These are phyloP conservation scores for Catostomus latipinnis DNA, from an alignment of 2,797 vertebrate species.

Conservation along the genomic window DNA sequence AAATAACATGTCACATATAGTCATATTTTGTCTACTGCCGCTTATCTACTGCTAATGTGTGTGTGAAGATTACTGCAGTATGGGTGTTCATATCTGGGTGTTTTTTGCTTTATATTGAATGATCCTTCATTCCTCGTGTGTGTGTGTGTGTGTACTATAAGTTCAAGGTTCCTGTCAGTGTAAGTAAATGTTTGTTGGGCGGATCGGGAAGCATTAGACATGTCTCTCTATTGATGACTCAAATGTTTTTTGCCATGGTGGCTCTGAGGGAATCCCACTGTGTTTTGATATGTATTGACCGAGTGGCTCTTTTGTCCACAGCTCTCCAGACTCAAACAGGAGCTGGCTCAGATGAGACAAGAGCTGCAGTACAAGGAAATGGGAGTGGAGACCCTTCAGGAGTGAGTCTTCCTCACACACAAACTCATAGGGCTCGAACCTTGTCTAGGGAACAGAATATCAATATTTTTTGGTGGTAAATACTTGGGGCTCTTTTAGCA, in stretches of 20 bases:
- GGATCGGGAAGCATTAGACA: constrained; percentile 32
- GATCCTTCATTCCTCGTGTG: constrained; percentile 35
- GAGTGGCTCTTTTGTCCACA: constrained; percentile 73
- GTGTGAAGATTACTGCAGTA: background rate
- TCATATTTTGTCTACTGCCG: background rate
- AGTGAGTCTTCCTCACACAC: constrained; percentile 83
- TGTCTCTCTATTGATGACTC: constrained; percentile 67
- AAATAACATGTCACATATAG: no score
- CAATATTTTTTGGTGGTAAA: no score
- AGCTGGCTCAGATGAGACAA: constrained; percentile 97
- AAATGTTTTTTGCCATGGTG: constrained; percentile 54
- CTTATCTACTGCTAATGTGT: background rate
- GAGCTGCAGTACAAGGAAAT: constrained; percentile 98
- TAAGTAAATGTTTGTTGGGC: constrained; percentile 20
- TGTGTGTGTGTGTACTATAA: constrained; percentile 42
- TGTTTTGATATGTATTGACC: constrained; percentile 36
- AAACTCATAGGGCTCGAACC: no score
- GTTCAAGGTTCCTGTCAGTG: constrained; percentile 33
- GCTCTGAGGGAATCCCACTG: constrained; percentile 69
- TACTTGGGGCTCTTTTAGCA: no score
- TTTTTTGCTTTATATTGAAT: constrained; percentile 26
- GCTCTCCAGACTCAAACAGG: constrained; percentile 95
- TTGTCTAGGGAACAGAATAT: no score
- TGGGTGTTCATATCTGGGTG: constrained; percentile 2
- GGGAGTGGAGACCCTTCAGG: constrained; percentile 98